These are phyloP conservation scores for Ecdyonurus torrentis DNA, from an alignment of 2,888 invertebrate genomes.

Conservation along the genomic window DNA sequence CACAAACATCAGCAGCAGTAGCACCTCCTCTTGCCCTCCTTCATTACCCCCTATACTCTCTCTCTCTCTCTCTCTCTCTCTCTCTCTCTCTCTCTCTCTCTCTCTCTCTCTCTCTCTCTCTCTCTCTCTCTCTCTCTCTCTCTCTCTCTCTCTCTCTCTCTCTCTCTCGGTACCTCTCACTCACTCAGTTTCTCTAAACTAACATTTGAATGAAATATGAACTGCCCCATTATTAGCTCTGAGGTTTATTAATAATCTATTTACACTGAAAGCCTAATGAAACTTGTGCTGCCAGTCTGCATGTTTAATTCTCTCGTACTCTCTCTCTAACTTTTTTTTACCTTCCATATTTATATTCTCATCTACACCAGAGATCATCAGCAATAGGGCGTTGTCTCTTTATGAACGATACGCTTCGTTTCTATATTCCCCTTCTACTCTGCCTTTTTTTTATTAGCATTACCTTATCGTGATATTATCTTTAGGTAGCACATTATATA, in stretches of 20 bases:
- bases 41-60: background rate
- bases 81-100: background rate
- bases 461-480: background rate
- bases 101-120: background rate
- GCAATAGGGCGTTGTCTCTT: background rate
- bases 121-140: background rate
- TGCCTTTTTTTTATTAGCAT: background rate
- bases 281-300: background rate
- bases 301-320: background rate
- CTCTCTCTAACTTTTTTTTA: background rate
- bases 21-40: background rate
- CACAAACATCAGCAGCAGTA: background rate
- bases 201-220: background rate
- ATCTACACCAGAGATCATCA: background rate
- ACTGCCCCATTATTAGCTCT: background rate
- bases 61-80: background rate
- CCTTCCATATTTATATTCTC: no score
- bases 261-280: background rate
- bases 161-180: background rate
- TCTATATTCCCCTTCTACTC: background rate
- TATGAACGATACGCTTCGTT: background rate
- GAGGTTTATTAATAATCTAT: background rate
- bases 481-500: background rate
- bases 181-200: background rate
- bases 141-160: background rate